Base-by-base conservation (phyloP, 2,797 vertebrate genomes). In the Scolopax bukidnonensis region DNA sequence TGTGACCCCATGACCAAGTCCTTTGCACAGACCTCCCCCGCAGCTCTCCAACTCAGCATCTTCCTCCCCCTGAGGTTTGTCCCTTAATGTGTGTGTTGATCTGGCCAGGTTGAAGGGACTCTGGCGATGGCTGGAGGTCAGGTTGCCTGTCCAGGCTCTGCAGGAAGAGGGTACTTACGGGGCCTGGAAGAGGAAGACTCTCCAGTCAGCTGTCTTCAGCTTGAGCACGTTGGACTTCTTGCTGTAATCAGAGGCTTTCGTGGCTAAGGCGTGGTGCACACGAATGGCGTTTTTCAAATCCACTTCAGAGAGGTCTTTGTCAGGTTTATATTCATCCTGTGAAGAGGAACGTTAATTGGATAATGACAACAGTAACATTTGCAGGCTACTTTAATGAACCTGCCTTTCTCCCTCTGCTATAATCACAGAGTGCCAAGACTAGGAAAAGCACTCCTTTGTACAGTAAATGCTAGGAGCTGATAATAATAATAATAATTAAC, bases 201-300 rank as follows among this genome's bases (percentile, higher is more conserved):
- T 99, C 99, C 99, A 99, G 98, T 99, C 99, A 0, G 99, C 99
- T 1, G 99, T 99, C 98, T 99, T 99, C 61, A 99, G 98, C 95
- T 99, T 99, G 85, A 99, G 98, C 74, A 99, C 99, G 0, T 99
- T 99, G 95, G 99, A 98, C 96, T 98, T 99, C 97, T 99, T 99
- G 98, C 99, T 99, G 98, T 99, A 99, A 97, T 99, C 99, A 0
- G 98, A 99, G 97, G 99, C 99, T 87, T 96, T 98, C 6, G 99
- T 99, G 96, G 99, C 99, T 97, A 99, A 98, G 93, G 99, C 99
- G 11, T 99, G 99, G 95, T 99, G 99, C 94, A 99, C 98, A 4
- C 99, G 98, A 85, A 99, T 98, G 32, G 99, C 99, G 0, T 99
- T 99, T 97, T 99, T 99, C 97, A 99, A 96, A 97, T 99, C 99